Conservation (phyloP, 1,140 invertebrate genomes). For the Trichogramma pretiosum region DNA sequence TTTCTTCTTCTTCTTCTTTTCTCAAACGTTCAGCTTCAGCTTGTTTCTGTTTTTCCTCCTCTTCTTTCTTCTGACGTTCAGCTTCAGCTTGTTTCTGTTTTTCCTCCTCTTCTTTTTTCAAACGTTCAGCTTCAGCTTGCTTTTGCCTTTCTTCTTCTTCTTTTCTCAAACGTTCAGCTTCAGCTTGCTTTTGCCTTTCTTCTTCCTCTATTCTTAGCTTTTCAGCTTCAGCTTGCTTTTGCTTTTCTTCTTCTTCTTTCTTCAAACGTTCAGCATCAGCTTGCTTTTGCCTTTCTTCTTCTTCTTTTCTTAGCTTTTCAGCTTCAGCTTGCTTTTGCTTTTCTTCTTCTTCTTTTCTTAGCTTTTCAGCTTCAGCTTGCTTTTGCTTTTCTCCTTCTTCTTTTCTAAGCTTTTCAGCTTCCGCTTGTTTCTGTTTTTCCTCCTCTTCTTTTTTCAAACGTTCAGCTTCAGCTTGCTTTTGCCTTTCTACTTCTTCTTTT, state of each 20-base stretch:
- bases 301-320: not conserved
- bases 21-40: not conserved
- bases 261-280: not conserved
- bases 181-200: not conserved
- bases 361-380: not conserved
- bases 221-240: constrained; percentile 1
- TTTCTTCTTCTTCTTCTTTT: not conserved
- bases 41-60: not conserved
- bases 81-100: not conserved
- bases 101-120: not conserved
- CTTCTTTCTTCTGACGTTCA: not conserved
- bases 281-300: constrained; percentile 1
- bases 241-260: constrained; percentile 7
- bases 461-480: not conserved
- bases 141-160: constrained; percentile 10
- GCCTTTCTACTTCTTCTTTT: not conserved
- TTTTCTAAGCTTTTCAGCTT: not conserved
- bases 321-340: not conserved
- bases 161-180: constrained; percentile 1
- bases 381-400: not conserved
- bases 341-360: not conserved
- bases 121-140: not conserved
- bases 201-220: constrained; percentile 17
- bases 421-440: not conserved
- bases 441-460: not conserved